Conservation (phyloP, 1,140 invertebrate genomes). For the Scylla paramamosain region DNA sequence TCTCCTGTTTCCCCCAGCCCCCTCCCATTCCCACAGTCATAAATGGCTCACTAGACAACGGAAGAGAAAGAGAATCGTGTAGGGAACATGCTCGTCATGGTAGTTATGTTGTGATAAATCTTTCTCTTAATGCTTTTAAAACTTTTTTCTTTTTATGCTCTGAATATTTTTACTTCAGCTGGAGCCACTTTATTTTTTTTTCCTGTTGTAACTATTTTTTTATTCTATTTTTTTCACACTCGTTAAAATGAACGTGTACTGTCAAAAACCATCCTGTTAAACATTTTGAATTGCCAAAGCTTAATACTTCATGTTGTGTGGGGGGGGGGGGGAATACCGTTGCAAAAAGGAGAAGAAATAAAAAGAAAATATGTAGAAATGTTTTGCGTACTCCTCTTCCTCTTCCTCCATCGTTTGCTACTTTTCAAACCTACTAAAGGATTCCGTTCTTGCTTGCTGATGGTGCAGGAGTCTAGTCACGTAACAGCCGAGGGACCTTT, state of each 20-base stretch:
- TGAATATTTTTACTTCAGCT: not conserved
- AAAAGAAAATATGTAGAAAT: no score
- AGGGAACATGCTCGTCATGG: not conserved
- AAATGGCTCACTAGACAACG: not conserved
- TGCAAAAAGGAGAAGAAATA: not conserved
- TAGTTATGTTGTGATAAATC: not conserved
- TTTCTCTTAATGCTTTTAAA: not conserved
- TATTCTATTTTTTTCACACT: not conserved
- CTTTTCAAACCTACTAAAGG: not conserved
- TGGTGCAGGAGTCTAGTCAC: not conserved
- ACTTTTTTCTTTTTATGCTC: not conserved
- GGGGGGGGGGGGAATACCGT: not conserved
- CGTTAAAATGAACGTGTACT: no score
- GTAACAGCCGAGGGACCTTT: not conserved
- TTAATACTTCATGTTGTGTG: no score
- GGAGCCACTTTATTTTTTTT: not conserved
- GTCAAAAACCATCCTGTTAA: no score
- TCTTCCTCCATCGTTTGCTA: not conserved
- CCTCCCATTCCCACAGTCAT: not conserved
- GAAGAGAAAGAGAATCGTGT: conserved; percentile 1
- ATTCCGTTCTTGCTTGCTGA: not conserved
- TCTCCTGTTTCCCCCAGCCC: not conserved
- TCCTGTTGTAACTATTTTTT: not conserved
- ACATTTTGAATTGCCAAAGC: no score
- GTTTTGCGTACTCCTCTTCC: no score